phyloP scores from a whole-genome alignment of 2,113 vertebrate species.

The Ptilorrhoa leucosticta region DNA sequence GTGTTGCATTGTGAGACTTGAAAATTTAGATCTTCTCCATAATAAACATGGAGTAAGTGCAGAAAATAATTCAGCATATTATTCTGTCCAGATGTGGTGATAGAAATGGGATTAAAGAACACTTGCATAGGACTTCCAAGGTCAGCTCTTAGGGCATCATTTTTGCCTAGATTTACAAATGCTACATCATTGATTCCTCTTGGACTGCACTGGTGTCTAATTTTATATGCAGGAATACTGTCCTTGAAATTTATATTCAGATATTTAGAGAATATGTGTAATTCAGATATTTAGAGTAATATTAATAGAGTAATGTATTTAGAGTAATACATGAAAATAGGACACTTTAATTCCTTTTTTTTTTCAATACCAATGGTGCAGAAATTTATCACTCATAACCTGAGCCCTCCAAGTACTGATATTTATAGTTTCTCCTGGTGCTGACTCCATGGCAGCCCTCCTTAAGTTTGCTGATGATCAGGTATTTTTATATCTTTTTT shows the following conservation, averaged over 20 bases:
- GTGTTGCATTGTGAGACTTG: neutral
- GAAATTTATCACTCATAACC: constrained; percentile 76
- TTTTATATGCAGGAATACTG: neutral
- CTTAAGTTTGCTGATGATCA: constrained; percentile 87
- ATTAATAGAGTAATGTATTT: too few species aligned
- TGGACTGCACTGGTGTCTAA: neutral
- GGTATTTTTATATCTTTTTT: constrained; percentile 52
- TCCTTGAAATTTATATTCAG: neutral
- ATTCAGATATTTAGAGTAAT: neutral
- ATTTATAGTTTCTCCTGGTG: constrained; percentile 84
- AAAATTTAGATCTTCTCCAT: neutral
- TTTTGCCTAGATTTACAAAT: neutral
- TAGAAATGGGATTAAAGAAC: neutral
- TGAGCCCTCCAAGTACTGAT: constrained; percentile 76
- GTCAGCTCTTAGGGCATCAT: neutral
- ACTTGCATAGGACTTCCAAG: neutral
- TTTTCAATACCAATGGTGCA: constrained; percentile 78
- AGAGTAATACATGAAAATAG: neutral
- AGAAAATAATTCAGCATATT: neutral
- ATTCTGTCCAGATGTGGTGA: neutral
- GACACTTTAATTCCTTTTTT: neutral
- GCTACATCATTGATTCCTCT: neutral
- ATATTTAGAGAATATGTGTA: too few species aligned
- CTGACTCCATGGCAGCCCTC: constrained; percentile 84
- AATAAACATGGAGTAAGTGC: neutral